phyloP scores from a whole-genome alignment of 2,113 vertebrate species.

The Cyanoderma ruficeps region DNA sequence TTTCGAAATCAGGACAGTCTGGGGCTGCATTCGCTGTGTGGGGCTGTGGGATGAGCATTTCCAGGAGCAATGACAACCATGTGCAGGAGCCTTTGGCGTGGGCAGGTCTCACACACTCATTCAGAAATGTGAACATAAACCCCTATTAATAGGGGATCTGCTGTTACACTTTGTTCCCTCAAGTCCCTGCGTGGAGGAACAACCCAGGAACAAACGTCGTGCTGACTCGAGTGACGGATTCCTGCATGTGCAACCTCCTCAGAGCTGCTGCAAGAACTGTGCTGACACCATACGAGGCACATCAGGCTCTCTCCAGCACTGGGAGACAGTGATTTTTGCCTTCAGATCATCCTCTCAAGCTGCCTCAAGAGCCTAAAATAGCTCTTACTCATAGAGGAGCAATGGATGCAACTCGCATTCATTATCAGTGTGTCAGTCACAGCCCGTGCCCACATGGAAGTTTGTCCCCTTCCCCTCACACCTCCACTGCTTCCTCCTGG shows the following conservation, averaged over 20 bases:
- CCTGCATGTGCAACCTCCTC: background rate
- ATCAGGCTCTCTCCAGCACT: background rate
- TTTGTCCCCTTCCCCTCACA: background rate
- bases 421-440: background rate
- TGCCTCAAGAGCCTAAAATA: constrained; percentile 25
- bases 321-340: background rate
- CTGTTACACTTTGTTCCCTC: background rate
- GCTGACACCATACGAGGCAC: background rate
- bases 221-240: background rate
- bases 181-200: background rate
- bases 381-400: background rate
- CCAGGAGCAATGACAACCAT: background rate
- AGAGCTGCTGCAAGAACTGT: background rate
- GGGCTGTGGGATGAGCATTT: background rate
- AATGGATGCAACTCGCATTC: background rate
- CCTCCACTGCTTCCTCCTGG: background rate
- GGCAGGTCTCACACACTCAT: background rate
- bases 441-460: background rate
- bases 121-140: background rate
- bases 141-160: background rate
- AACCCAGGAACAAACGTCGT: background rate
- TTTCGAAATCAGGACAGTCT: fast-evolving
- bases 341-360: background rate
- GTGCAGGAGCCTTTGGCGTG: background rate
- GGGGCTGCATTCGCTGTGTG: background rate